A percentile compares a stretch with the other conserved stretches of the same genome.
phyloP scores from a whole-genome alignment of 2,113 vertebrate species.

The Addax nasomaculatus region DNA sequence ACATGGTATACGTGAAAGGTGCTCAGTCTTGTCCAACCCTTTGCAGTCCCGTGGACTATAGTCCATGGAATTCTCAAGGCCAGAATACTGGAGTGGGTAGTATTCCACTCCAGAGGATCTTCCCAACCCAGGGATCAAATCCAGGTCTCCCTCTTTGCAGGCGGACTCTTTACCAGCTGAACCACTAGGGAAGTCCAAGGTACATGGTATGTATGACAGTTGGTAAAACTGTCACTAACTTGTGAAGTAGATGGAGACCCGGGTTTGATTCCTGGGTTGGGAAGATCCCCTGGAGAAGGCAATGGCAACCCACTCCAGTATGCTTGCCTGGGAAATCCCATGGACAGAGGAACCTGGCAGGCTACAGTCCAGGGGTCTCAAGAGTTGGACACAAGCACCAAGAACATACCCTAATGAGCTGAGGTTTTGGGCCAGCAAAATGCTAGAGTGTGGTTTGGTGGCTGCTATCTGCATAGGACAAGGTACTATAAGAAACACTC shows the following conservation, averaged over 20 bases:
- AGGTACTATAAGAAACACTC: not conserved
- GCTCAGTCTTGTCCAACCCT: not conserved
- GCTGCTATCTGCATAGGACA: not conserved
- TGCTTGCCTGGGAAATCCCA: not conserved
- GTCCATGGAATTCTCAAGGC: not conserved
- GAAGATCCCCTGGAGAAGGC: not conserved
- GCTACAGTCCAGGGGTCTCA: not conserved
- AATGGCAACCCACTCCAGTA: not conserved
- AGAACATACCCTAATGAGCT: not conserved
- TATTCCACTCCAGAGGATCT: not conserved
- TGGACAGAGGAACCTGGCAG: not conserved
- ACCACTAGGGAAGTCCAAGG: not conserved
- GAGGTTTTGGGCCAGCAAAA: not conserved
- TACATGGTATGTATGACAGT: not conserved
- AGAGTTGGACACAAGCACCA: not conserved
- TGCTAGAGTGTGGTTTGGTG: not conserved
- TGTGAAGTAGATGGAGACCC: not conserved
- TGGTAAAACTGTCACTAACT: not conserved
- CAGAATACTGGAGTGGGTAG: not conserved
- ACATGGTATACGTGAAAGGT: not conserved
- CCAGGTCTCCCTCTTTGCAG: not conserved
- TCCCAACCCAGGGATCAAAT: not conserved
- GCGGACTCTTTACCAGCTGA: not conserved
- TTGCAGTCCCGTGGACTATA: not conserved
- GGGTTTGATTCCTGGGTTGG: not conserved